These are phyloP conservation scores for Neelides sp. DNA, from an alignment of 1,140 invertebrate species.

Conservation along the genomic window DNA sequence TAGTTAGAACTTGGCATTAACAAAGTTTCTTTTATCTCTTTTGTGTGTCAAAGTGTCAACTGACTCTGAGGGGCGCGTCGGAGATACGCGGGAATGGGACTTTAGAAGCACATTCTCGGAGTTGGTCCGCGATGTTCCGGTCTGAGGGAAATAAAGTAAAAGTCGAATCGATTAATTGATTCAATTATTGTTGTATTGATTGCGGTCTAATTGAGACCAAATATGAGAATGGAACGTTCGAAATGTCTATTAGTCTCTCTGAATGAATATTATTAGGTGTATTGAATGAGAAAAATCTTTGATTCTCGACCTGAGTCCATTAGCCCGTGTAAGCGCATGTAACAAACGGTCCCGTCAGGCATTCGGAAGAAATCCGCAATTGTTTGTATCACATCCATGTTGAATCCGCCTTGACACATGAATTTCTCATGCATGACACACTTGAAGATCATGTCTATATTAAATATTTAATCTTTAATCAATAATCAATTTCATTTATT, in stretches of 20 bases:
- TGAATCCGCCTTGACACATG: slow-evolving; percentile 22
- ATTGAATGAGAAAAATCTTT: not conserved
- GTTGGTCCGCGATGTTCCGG: slow-evolving; percentile 24
- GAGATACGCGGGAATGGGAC: slow-evolving; percentile 23
- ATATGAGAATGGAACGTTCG: not conserved
- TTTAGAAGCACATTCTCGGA: slow-evolving; percentile 27
- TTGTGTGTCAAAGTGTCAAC: not conserved
- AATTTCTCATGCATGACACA: slow-evolving; percentile 29
- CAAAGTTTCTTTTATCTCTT: not conserved
- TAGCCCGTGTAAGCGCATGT: slow-evolving; percentile 20
- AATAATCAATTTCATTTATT: too few relatives aligned
- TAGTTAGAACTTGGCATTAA: not conserved
- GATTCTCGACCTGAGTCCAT: slow-evolving; percentile 24
- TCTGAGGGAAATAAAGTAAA: slow-evolving; percentile 3
- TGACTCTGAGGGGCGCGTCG: slow-evolving; percentile 16
- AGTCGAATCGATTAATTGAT: too few relatives aligned
- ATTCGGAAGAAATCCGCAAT: slow-evolving; percentile 28
- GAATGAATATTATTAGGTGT: not conserved
- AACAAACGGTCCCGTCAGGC: slow-evolving; percentile 26
- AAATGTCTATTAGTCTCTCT: not conserved
- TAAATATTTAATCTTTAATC: too few relatives aligned
- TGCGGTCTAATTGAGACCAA: not conserved
- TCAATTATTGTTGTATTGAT: not conserved
- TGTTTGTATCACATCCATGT: slow-evolving; percentile 20
- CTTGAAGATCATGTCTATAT: slow-evolving; percentile 26